A percentile compares a stretch with the other conserved stretches of the same genome.
Evolutionary conservation across 2,888 invertebrate genomes (phyloP).

Genomic region (Lepidochitona cinerea): DNA sequence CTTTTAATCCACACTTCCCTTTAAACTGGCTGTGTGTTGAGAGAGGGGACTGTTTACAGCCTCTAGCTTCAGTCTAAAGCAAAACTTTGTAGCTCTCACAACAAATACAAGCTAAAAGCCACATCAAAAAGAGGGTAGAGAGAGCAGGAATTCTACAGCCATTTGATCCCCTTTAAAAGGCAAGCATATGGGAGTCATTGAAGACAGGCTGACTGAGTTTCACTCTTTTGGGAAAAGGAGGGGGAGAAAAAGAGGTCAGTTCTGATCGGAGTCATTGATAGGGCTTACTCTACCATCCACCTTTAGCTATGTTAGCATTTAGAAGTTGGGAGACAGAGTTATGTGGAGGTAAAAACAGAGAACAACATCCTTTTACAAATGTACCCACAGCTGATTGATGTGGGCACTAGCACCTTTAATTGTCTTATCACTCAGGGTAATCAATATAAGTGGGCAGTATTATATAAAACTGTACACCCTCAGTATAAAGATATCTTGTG

Average conservation of each 20-base stretch:
- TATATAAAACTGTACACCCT: too few species aligned
- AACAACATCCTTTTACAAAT: background rate
- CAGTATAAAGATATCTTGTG: too few species aligned
- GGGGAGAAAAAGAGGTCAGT: background rate
- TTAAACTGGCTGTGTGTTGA: too few species aligned
- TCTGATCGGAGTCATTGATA: background rate
- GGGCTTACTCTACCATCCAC: background rate
- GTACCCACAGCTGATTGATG: too few species aligned
- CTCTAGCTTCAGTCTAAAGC: background rate
- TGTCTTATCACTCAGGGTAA: too few species aligned
- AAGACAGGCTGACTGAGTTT: background rate
- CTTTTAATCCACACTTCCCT: too few species aligned
- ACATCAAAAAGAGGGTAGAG: background rate
- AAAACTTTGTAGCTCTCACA: slow-evolving; percentile 3
- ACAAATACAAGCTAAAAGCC: slow-evolving; percentile 3
- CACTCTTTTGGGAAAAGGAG: background rate
- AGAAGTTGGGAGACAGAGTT: background rate
- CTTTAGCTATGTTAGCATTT: background rate
- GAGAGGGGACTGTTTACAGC: background rate
- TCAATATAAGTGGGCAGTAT: too few species aligned
- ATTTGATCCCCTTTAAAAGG: background rate
- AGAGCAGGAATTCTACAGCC: background rate
- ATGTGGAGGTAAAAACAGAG: background rate
- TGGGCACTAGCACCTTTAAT: too few species aligned
- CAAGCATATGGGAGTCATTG: background rate